Evolutionary conservation across 2,888 invertebrate species (phyloP).

Genomic region (Notodonta ziczac): DNA sequence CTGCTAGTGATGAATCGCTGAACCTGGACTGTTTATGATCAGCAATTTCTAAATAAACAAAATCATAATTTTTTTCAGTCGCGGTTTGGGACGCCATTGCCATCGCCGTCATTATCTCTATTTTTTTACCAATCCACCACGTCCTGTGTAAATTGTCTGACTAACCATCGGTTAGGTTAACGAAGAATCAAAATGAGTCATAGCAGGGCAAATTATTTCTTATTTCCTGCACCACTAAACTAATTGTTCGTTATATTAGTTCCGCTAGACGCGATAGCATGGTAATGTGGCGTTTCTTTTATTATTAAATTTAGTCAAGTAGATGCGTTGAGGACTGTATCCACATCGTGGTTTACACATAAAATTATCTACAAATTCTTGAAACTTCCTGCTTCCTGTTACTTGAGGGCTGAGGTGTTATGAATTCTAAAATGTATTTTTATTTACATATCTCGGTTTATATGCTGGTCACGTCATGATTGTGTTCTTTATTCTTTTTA

Average conservation of each 20-base stretch:
- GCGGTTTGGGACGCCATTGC: conserved; percentile 20
- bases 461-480: conserved; percentile 46
- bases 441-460: conserved; percentile 17
- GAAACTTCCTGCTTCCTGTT: conserved; percentile 53
- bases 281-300: conserved; percentile 50
- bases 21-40: conserved; percentile 33
- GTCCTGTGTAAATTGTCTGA: conserved; percentile 50
- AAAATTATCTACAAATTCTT: conserved; percentile 35
- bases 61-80: conserved; percentile 21
- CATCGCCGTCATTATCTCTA: conserved; percentile 32
- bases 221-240: conserved; percentile 68
- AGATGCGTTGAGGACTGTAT: conserved; percentile 41
- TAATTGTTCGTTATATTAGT: conserved; percentile 76
- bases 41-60: conserved; percentile 29
- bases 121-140: conserved; percentile 26
- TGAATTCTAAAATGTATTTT: conserved; percentile 38
- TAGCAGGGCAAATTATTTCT: conserved; percentile 67
- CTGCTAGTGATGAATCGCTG: conserved; percentile 41
- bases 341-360: conserved; percentile 23
- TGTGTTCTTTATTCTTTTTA: conserved; percentile 27
- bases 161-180: conserved; percentile 60
- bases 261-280: conserved; percentile 68
- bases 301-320: conserved; percentile 22
- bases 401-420: conserved; percentile 25
- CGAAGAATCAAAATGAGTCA: conserved; percentile 64